Evolutionary conservation across 2,113 vertebrate species (phyloP).

Genomic region (human (Homo sapiens)): DNA sequence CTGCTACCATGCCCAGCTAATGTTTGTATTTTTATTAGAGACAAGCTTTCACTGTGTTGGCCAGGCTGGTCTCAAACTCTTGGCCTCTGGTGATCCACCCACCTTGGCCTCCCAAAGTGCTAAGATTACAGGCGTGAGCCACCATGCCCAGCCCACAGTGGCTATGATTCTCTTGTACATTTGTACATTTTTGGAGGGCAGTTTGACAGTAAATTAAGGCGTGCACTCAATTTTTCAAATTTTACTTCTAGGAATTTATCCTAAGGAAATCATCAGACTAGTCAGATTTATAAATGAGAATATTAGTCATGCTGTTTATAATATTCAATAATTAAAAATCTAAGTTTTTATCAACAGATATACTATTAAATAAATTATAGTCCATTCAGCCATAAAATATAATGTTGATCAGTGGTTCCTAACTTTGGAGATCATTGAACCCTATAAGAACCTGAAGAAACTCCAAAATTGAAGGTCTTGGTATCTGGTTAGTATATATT

Average conservation of each 20-base stretch:
- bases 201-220: background rate
- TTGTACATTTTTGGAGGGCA: background rate
- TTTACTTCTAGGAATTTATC: background rate
- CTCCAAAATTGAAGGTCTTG: background rate
- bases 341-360: background rate
- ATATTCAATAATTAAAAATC: background rate
- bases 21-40: no score
- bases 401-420: background rate
- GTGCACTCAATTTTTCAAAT: background rate
- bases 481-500: background rate
- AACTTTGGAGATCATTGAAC: background rate
- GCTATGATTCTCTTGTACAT: background rate
- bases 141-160: accelerated
- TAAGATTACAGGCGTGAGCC: no score
- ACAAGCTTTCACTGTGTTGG: no score
- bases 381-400: background rate
- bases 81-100: no score
- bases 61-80: no score
- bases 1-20: no score
- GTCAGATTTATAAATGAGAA: background rate
- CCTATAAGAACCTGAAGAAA: background rate
- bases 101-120: no score
- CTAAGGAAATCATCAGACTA: background rate
- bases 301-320: background rate
- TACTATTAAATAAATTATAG: background rate